Evolutionary conservation across 1,140 invertebrate genomes (phyloP).

Genomic region (Euschistus heros): DNA sequence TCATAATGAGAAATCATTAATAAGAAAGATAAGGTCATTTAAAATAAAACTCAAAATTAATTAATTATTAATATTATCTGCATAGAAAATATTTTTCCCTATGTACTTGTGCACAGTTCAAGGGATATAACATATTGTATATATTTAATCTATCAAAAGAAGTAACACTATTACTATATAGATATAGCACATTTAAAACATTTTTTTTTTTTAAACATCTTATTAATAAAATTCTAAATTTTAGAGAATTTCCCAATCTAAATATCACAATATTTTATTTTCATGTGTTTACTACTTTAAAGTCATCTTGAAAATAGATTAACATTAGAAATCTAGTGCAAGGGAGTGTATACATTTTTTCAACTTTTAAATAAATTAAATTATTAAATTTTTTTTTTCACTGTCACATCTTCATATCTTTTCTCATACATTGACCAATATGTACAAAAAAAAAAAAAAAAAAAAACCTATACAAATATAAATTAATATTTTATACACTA

Average conservation of each 20-base stretch:
- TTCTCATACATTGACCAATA: no score
- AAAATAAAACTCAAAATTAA: background rate
- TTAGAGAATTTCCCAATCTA: constrained; percentile 8
- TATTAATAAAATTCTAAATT: background rate
- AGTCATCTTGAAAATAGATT: constrained; percentile 6
- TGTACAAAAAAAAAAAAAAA: no score
- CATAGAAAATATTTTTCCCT: constrained; percentile 8
- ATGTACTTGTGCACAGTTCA: background rate
- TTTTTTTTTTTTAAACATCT: background rate
- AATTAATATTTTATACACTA: no score
- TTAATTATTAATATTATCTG: constrained; percentile 10
- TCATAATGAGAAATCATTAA: no score
- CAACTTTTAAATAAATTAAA: no score
- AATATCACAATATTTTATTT: constrained; percentile 13
- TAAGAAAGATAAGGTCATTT: no score
- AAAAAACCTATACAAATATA: no score
- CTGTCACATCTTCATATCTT: no score
- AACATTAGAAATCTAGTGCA: constrained; percentile 9
- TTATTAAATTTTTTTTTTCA: no score
- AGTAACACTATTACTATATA: background rate
- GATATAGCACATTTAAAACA: constrained; percentile 7
- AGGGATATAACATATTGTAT: background rate
- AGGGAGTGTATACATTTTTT: background rate
- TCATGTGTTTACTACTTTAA: constrained; percentile 8
- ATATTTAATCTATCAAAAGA: constrained; percentile 10